A percentile compares a stretch with the other conserved stretches of the same genome.
These are phyloP conservation scores for Myopa testacea DNA, from an alignment of 2,888 invertebrate species.

Conservation along the genomic window DNA sequence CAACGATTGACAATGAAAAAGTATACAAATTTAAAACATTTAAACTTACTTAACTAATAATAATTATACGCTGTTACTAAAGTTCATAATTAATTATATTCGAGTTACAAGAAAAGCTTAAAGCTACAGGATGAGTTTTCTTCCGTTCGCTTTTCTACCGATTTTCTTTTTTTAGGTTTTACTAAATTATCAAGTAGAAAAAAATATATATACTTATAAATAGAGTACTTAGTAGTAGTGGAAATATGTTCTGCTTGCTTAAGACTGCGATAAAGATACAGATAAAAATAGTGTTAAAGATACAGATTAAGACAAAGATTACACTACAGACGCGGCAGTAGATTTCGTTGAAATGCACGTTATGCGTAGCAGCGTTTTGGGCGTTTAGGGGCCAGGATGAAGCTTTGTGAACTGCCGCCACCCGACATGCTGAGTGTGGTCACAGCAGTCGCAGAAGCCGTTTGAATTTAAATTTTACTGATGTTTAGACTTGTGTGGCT, in stretches of 20 bases:
- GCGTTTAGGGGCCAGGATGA: neutral
- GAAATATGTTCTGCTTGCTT: neutral
- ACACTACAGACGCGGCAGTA: conserved; percentile 28
- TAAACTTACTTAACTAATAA: no score
- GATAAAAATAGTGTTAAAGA: neutral
- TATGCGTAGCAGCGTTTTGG: conserved; percentile 34
- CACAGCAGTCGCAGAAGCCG: neutral
- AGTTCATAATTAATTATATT: no score
- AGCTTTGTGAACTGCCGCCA: neutral
- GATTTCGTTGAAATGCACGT: conserved; percentile 26
- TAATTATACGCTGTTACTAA: no score
- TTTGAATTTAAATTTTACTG: neutral
- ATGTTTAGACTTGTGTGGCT: neutral
- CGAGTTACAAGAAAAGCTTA: conserved; percentile 13
- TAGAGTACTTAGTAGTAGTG: neutral
- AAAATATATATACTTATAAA: neutral
- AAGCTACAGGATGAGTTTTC: conserved; percentile 3
- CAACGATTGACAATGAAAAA: conserved; percentile 18
- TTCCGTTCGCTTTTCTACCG: no score
- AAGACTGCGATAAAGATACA: neutral
- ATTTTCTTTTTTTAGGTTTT: neutral
- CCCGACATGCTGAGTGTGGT: neutral
- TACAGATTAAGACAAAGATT: conserved; percentile 10
- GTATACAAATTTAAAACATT: neutral
- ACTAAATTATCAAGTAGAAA: conserved; percentile 9